These are phyloP conservation scores for Hirtodrosophila cameraria DNA, from an alignment of 2,888 invertebrate genomes.

Conservation along the genomic window DNA sequence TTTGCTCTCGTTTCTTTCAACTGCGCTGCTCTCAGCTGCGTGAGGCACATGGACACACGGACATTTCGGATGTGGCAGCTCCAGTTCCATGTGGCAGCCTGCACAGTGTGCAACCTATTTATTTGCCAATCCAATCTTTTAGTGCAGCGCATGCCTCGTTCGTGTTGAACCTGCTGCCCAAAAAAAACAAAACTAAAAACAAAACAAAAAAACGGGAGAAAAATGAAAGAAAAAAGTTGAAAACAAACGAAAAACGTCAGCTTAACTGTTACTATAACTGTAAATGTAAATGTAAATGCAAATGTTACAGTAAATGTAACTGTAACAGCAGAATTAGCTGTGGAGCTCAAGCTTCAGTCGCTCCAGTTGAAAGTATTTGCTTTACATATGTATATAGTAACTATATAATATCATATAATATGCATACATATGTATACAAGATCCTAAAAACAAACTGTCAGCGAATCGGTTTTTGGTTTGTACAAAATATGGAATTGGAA, in stretches of 20 bases:
- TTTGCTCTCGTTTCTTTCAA: constrained; percentile 73
- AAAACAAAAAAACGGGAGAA: constrained; percentile 12
- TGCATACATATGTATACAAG: too few relatives aligned
- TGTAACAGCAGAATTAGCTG: constrained; percentile 16
- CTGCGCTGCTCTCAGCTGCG: constrained; percentile 52
- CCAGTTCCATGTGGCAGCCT: constrained; percentile 35
- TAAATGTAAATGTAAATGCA: constrained; percentile 23
- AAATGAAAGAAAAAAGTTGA: constrained; percentile 17
- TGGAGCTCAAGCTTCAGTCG: constrained; percentile 32
- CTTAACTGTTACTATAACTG: constrained; percentile 30
- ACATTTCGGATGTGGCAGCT: constrained; percentile 44
- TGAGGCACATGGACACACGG: constrained; percentile 69
- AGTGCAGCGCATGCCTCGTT: constrained; percentile 63
- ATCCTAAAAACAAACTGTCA: too few relatives aligned
- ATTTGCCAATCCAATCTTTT: constrained; percentile 33
- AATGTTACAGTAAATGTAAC: constrained; percentile 20
- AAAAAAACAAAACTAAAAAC: constrained; percentile 18
- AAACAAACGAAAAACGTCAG: constrained; percentile 52
- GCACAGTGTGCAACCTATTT: constrained; percentile 21
- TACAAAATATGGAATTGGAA: too few relatives aligned
- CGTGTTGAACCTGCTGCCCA: constrained; percentile 66
- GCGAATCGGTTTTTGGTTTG: too few relatives aligned
- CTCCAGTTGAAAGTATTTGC: too few relatives aligned
- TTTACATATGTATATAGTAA: too few relatives aligned
- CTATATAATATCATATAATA: too few relatives aligned